Evolutionary conservation across 2,888 invertebrate species (phyloP).

Genomic region (Trachelus tabidus): DNA sequence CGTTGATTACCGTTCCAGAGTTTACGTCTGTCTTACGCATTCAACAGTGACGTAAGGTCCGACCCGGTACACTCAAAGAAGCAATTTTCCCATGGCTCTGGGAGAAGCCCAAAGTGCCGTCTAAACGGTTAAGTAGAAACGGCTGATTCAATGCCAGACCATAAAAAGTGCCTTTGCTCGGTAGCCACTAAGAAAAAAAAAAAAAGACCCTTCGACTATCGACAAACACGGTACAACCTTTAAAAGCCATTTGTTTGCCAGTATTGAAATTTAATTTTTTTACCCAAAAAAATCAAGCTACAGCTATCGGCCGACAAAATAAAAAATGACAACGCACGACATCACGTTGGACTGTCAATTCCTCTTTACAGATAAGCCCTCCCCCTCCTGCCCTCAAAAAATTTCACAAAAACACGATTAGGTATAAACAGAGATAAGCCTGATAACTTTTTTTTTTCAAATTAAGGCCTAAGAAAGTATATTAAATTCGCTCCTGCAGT

Average conservation of each 20-base stretch:
- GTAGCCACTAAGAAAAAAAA: not conserved
- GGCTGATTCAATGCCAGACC: not conserved
- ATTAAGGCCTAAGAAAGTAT: not conserved
- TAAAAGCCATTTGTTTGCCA: not conserved
- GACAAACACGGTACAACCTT: not conserved
- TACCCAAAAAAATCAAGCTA: not conserved
- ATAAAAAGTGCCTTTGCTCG: not conserved
- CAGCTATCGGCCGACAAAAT: not conserved
- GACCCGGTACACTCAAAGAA: not conserved
- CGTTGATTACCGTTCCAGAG: too few relatives aligned
- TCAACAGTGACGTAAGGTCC: too few relatives aligned
- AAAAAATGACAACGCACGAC: not conserved
- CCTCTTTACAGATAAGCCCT: not conserved
- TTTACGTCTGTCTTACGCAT: too few relatives aligned
- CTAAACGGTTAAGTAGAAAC: not conserved
- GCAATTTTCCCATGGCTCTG: not conserved
- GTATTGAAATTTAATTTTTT: not conserved
- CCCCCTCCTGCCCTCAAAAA: too few relatives aligned
- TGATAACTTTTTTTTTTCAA: too few relatives aligned
- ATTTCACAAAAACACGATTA: too few relatives aligned
- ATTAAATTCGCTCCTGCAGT: not conserved
- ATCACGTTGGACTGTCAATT: not conserved
- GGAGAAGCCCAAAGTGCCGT: not conserved
- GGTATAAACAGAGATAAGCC: too few relatives aligned
- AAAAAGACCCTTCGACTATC: not conserved